phyloP scores from a whole-genome alignment of 2,113 vertebrate species.

The Cavia porcellus region DNA sequence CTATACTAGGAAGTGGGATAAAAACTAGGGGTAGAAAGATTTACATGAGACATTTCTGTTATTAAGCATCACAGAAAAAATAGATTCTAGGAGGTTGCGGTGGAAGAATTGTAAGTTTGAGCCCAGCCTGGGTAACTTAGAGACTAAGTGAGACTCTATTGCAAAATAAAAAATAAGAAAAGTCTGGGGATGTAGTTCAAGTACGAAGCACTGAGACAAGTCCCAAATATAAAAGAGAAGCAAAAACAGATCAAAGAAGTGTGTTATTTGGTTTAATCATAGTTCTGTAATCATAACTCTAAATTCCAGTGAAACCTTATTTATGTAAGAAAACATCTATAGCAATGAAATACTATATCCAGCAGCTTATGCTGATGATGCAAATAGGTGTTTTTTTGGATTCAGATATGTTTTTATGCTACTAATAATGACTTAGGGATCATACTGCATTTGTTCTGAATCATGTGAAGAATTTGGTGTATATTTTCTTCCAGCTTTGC shows the following conservation, averaged over 20 bases:
- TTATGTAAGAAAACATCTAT: slow-evolving; percentile 29
- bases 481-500: slow-evolving; percentile 33
- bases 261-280: background rate
- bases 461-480: background rate
- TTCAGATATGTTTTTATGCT: slow-evolving; percentile 1
- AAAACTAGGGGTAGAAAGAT: background rate
- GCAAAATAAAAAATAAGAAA: background rate
- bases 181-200: background rate
- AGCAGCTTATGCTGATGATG: slow-evolving; percentile 14
- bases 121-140: background rate
- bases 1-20: background rate
- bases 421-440: background rate
- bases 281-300: background rate
- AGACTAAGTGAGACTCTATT: background rate
- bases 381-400: background rate
- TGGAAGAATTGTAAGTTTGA: background rate
- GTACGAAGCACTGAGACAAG: background rate
- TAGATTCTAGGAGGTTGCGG: background rate
- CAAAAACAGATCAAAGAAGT: background rate
- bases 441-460: slow-evolving; percentile 4
- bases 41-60: background rate
- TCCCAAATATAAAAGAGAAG: background rate
- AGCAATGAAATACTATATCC: background rate
- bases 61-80: background rate
- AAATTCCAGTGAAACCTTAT: background rate